Evolutionary conservation across 1,140 invertebrate genomes (phyloP).

Genomic region (Ladona fulva): DNA sequence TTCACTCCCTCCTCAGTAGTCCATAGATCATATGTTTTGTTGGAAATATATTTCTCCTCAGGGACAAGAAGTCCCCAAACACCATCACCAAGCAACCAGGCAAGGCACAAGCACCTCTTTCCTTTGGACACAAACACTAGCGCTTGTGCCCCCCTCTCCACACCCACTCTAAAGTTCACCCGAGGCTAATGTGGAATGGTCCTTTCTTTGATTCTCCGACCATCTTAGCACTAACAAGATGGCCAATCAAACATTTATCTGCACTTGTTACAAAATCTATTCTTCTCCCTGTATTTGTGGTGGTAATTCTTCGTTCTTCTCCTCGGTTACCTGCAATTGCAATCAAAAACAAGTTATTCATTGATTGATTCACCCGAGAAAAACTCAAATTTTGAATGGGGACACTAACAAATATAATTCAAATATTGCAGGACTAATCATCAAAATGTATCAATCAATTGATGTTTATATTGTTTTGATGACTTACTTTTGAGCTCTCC

Average conservation of each 20-base stretch:
- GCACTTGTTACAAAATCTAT: not conserved
- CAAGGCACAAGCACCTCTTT: not conserved
- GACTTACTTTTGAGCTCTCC: not conserved
- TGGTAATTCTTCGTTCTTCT: not conserved
- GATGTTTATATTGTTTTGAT: no score
- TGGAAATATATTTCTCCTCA: conserved; percentile 1
- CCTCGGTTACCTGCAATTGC: not conserved
- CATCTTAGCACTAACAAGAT: not conserved
- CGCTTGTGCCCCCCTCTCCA: not conserved
- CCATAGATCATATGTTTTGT: not conserved
- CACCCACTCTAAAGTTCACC: not conserved
- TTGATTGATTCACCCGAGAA: no score
- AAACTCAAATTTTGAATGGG: no score
- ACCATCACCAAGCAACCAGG: not conserved
- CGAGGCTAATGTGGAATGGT: not conserved
- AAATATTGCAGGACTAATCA: no score
- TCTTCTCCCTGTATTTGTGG: not conserved
- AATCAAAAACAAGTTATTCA: no score
- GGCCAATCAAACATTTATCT: not conserved
- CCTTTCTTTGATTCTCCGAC: not conserved
- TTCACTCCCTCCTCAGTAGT: not conserved
- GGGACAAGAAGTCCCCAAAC: not conserved
- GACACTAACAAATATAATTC: no score
- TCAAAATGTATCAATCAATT: no score
- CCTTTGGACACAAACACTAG: not conserved